Evolutionary conservation across 2,113 vertebrate species (phyloP).

Genomic region (Hippoglossus stenolepis): DNA sequence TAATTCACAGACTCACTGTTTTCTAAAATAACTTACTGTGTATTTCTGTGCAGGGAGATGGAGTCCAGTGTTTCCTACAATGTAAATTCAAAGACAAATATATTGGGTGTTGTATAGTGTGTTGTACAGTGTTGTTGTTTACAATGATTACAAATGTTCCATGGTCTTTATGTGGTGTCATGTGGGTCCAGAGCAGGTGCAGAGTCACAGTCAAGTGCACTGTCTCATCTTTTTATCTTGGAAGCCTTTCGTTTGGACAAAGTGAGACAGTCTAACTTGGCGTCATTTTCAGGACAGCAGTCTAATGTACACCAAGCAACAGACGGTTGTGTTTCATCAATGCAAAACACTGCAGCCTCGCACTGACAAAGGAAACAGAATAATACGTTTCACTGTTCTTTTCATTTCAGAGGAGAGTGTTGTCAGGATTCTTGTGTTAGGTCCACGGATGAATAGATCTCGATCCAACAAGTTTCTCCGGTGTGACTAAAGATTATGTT

Average conservation of each 20-base stretch:
- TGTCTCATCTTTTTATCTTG: slow-evolving; percentile 14
- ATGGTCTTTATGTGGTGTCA: no score
- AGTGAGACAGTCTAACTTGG: neutral
- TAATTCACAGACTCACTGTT: no score
- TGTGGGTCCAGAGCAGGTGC: no score
- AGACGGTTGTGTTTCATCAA: neutral
- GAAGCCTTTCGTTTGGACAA: slow-evolving; percentile 14
- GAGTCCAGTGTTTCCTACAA: no score
- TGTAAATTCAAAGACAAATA: neutral
- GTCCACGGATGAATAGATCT: neutral
- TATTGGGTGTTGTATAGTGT: neutral
- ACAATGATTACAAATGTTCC: no score
- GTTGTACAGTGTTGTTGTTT: neutral
- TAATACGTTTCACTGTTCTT: neutral
- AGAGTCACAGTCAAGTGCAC: no score
- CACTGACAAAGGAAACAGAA: slow-evolving; percentile 2
- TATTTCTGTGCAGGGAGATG: neutral
- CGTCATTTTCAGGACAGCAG: neutral
- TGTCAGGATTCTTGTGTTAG: neutral
- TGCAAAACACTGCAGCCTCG: neutral
- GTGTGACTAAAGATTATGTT: neutral
- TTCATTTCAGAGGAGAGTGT: no score
- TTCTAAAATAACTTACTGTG: neutral
- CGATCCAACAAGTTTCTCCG: neutral
- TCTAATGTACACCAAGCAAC: neutral